Evolutionary conservation across 2,888 invertebrate genomes (phyloP), one percentile per base, ranked within the genome.

Genomic region (Clusia tigrina): DNA sequence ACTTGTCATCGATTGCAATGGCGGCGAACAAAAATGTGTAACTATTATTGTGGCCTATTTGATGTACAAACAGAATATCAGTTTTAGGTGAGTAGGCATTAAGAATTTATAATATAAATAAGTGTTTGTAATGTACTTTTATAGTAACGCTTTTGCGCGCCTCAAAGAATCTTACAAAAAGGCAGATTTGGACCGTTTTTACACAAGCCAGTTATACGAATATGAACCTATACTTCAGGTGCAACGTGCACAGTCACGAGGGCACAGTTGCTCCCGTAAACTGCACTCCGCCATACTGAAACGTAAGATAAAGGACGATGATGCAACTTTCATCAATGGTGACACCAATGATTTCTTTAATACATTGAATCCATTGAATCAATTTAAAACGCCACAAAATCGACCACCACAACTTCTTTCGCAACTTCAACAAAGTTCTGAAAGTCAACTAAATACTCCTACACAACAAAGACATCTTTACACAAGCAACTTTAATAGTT

Each of bases 181-280:
- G 66, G 76, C 77, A 64, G 78, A 78, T 71, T 67, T 79, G 48
- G 78, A 78, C 69, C 70, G 71, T 54, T 79, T 75, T 69, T 78
- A 76, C 63, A 71, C 71, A 54, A 77, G 71, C 53, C 79, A 79
- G 71, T 69, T 79, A 46, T 78, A 78, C 54, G 79, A 79, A 62
- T 79, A 79, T 64, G 79, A 79, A 63, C 78, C 78, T n/a, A 79
- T 79, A 32, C 60, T 79, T 54, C 76, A 79, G 67, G 79, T 79
- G n/a, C 78, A 79, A 62, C 74, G 75, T 52, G 72, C 76, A 1
- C 76, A 77, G 56, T 71, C 76, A 25, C 67, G 75, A 10, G 79
- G 79, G 3, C 76, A 77, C 32, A 78, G 78, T 63, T 78, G 78
- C 59, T 78, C 78, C 17, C 69, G 79, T 46, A 73, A 78, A 63